Base-by-base conservation (phyloP, 2,888 invertebrate species). In the Tetramorium bicarinatum region DNA sequence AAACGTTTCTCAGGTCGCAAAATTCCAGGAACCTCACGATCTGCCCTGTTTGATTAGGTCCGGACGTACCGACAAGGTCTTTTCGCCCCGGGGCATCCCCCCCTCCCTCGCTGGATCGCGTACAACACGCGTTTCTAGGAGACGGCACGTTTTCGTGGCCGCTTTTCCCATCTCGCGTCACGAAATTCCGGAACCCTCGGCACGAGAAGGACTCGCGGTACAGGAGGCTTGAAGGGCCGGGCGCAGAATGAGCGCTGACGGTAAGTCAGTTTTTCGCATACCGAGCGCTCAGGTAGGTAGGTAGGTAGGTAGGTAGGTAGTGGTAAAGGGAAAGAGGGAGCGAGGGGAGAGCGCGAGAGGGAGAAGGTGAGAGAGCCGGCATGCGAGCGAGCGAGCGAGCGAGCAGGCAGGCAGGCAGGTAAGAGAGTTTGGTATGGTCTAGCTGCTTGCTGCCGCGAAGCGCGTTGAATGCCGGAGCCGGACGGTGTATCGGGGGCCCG, bases 191-290 rank as follows among this genome's bases (percentile, higher is more conserved):
- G 88, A 86, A 88, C 85, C 90, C 85, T 89, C 79, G 83, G 88
- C 88, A 88, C 85, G 21, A 79, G 85, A 80, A 38, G 44, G 71
- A 38, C 9, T 7, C 81, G 18, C 25, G 4, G 87, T 85, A 91
- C 88, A 85, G 83, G 83, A 82, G 85, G 47, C 85, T 84, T 82
- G 86, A 84, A 88, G 86, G 84, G 89, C 82, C 72, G 49, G 85
- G 72, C 87, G 87, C 87, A 82, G 91, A 89, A 89, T 89, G 91
- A 91, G 90, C 88, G 86, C 87, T 82, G 92, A 88, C 88, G 92
- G 90, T 92, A 92, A 92, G 92, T 91, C 86, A 87, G 92, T 88
- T 88, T 84, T 76, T 89, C 90, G 91, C 92, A 92, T 92, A 92
- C 93, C 92, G 89, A 81, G 85, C 85, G 85, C 87, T 90, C 92